These are phyloP conservation scores for Menidia menidia DNA, from an alignment of 2,797 vertebrate species.

Conservation along the genomic window DNA sequence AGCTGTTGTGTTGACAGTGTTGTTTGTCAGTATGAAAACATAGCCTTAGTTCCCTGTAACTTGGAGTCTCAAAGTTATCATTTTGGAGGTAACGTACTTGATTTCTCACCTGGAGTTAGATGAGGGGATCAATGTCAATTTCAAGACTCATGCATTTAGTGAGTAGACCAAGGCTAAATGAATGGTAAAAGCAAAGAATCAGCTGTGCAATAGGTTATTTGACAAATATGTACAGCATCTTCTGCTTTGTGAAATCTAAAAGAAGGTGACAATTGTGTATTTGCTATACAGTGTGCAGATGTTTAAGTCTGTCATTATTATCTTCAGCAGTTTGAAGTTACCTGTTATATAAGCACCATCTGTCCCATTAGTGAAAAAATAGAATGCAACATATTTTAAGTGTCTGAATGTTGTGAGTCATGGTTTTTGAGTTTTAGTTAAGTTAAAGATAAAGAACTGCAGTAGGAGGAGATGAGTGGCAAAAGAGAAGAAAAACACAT, in stretches of 20 bases:
- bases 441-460: neutral
- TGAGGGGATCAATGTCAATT: conserved; percentile 5
- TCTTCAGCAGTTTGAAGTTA: neutral
- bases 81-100: neutral
- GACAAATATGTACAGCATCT: neutral
- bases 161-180: neutral
- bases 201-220: neutral
- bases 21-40: neutral
- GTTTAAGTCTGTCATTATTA: neutral
- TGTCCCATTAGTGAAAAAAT: neutral
- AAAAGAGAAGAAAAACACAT: too few relatives aligned
- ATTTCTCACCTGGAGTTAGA: conserved; percentile 6
- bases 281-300: neutral
- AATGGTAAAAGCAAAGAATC: neutral
- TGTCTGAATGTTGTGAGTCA: conserved; percentile 7
- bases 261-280: neutral
- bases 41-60: neutral
- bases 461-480: neutral
- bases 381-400: conserved; percentile 13
- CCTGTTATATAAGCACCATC: neutral
- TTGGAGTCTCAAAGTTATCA: neutral
- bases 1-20: neutral
- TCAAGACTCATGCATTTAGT: conserved; percentile 8
- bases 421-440: conserved; percentile 11
- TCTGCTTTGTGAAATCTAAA: conserved; percentile 5